phyloP scores from a whole-genome alignment of 2,113 vertebrate species.

The Entomyzon cyanotis region DNA sequence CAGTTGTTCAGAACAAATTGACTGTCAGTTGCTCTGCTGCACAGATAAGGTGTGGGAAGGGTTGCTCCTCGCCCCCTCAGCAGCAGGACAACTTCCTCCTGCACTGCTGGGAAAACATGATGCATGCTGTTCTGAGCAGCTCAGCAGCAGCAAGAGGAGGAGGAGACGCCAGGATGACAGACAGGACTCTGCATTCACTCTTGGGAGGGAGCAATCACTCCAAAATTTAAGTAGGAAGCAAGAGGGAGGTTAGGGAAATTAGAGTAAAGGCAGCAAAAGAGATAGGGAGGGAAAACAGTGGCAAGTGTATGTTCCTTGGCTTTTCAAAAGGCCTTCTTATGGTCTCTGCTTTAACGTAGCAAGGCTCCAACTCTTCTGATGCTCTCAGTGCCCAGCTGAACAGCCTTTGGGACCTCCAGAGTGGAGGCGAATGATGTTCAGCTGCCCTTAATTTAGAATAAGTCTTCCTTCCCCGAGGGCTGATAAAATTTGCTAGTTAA shows the following conservation, averaged over 20 bases:
- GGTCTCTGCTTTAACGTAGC: not conserved
- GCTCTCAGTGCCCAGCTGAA: not conserved
- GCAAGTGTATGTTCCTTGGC: not conserved
- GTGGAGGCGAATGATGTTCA: not conserved
- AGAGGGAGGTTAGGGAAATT: not conserved
- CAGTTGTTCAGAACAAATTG: not conserved
- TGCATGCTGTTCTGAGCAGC: not conserved
- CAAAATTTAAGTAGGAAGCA: not conserved
- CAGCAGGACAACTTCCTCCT: not conserved
- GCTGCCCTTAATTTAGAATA: not conserved
- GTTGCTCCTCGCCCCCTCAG: not conserved
- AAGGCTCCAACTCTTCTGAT: not conserved
- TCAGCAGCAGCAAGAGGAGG: not conserved
- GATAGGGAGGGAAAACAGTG: not conserved
- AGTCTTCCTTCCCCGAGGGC: not conserved
- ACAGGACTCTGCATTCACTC: not conserved
- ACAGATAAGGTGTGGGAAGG: not conserved
- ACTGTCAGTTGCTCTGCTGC: not conserved
- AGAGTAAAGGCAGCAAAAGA: not conserved
- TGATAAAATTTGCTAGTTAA: not conserved
- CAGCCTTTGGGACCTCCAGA: not conserved
- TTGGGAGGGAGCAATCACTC: not conserved
- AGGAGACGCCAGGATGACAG: not conserved
- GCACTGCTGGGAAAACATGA: not conserved
- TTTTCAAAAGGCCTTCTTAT: not conserved